phyloP scores from a whole-genome alignment of 2,113 vertebrate genomes.

The Burhinus bistriatus region DNA sequence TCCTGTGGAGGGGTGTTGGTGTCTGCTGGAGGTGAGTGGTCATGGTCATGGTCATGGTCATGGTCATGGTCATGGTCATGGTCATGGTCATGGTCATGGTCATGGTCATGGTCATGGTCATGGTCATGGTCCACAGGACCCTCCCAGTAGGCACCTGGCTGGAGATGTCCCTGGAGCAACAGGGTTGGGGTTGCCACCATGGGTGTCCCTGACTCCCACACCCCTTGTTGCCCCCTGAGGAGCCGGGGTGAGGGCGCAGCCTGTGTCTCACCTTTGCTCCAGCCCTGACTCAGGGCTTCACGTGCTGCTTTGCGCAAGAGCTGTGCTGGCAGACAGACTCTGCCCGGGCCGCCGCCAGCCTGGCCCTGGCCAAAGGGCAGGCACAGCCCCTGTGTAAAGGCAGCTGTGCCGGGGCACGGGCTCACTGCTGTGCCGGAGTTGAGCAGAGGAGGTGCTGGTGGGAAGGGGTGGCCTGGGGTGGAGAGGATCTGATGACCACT shows the following conservation, averaged over 20 bases:
- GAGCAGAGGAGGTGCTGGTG: neutral
- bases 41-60: no score
- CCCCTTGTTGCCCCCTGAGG: rapidly evolving
- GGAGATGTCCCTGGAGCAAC: rapidly evolving
- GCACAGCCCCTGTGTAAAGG: neutral
- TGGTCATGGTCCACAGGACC: rapidly evolving
- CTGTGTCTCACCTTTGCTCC: slow-evolving; percentile 14
- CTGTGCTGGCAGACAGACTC: neutral
- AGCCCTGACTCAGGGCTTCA: neutral
- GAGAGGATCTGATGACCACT: neutral
- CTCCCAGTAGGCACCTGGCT: rapidly evolving
- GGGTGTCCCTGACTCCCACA: neutral
- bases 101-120: no score
- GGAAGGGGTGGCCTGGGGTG: neutral
- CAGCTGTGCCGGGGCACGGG: rapidly evolving
- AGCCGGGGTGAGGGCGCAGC: rapidly evolving
- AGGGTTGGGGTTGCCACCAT: rapidly evolving
- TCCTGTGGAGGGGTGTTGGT: neutral
- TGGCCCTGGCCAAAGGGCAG: slow-evolving; percentile 17
- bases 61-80: neutral
- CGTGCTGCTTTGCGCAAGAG: neutral
- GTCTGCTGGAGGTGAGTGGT: no score
- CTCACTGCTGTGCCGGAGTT: neutral
- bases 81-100: neutral
- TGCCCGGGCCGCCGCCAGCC: neutral